Conservation (phyloP, 2,113 vertebrate genomes). For the Toxotes jaculatrix region DNA sequence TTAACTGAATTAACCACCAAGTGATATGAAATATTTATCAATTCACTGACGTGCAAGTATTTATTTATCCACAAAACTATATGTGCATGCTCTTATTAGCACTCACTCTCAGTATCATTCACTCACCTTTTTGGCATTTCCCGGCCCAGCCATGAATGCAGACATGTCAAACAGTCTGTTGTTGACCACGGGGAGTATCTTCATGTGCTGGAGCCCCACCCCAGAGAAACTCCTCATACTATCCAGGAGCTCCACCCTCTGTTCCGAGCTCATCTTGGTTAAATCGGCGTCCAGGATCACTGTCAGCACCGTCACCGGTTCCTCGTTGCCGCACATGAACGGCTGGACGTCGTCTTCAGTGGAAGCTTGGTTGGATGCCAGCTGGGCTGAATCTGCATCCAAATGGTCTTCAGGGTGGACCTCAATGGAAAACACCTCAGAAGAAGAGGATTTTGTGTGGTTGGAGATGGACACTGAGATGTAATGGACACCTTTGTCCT, state of each 20-base stretch:
- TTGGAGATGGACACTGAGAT: constrained; percentile 89
- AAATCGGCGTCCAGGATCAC: constrained; percentile 97
- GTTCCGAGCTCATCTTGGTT: constrained; percentile 94
- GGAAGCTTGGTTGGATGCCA: constrained; percentile 75
- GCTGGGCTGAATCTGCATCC: constrained; percentile 86
- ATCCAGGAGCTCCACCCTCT: constrained; percentile 90
- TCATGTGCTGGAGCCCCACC: constrained; percentile 93
- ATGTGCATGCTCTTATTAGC: no score
- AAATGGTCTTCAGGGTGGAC: constrained; percentile 94
- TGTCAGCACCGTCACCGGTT: constrained; percentile 93
- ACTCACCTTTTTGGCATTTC: constrained; percentile 93
- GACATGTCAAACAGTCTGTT: constrained; percentile 99
- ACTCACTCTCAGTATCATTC: background rate
- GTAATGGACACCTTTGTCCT: constrained; percentile 94
- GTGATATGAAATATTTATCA: background rate
- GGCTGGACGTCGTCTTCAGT: constrained; percentile 75
- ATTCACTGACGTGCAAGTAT: background rate
- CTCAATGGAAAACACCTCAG: constrained; percentile 93
- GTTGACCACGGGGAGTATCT: constrained; percentile 96
- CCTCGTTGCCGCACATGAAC: constrained; percentile 88
- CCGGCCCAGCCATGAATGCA: constrained; percentile 97
- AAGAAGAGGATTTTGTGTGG: constrained; percentile 76
- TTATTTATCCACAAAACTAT: background rate
- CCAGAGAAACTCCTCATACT: constrained; percentile 93
- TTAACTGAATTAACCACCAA: background rate